These are phyloP conservation scores for Nibea albiflora DNA, from an alignment of 2,113 vertebrate species.

Conservation along the genomic window DNA sequence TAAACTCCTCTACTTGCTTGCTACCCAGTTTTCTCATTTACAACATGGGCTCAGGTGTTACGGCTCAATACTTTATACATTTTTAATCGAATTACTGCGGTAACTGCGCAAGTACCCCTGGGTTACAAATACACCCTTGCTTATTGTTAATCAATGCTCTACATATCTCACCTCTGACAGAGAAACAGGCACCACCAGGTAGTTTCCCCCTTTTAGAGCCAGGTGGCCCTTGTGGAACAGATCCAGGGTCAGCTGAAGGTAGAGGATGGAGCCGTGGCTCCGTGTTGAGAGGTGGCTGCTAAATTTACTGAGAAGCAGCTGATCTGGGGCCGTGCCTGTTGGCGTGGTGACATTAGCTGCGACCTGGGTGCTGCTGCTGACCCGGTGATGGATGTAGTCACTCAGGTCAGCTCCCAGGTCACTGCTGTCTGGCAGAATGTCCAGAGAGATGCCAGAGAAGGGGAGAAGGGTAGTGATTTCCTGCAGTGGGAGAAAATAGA, in stretches of 20 bases:
- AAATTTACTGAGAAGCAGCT: conserved; percentile 90
- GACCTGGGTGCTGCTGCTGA: conserved; percentile 91
- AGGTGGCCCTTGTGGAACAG: conserved; percentile 95
- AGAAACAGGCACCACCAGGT: conserved; percentile 96
- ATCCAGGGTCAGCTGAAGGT: conserved; percentile 95
- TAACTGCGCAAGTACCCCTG: background rate
- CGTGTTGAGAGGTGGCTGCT: conserved; percentile 93
- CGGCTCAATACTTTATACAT: background rate
- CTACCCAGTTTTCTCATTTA: background rate
- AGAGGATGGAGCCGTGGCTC: conserved; percentile 96
- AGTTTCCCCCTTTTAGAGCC: conserved; percentile 95
- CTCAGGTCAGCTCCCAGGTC: conserved; percentile 92
- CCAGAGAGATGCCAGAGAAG: conserved; percentile 90
- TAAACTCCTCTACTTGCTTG: background rate
- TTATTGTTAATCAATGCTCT: conserved; percentile 4
- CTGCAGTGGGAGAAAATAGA: conserved; percentile 73
- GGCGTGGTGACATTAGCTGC: conserved; percentile 92
- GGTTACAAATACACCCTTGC: background rate
- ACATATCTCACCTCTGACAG: conserved; percentile 87
- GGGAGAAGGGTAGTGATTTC: conserved; percentile 91
- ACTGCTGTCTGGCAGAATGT: conserved; percentile 92
- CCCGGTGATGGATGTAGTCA: conserved; percentile 93
- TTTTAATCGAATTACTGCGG: background rate
- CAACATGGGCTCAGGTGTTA: background rate
- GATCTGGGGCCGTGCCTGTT: conserved; percentile 91